phyloP scores from a whole-genome alignment of 1,140 invertebrate species.

The Leptoteleia sp. region DNA sequence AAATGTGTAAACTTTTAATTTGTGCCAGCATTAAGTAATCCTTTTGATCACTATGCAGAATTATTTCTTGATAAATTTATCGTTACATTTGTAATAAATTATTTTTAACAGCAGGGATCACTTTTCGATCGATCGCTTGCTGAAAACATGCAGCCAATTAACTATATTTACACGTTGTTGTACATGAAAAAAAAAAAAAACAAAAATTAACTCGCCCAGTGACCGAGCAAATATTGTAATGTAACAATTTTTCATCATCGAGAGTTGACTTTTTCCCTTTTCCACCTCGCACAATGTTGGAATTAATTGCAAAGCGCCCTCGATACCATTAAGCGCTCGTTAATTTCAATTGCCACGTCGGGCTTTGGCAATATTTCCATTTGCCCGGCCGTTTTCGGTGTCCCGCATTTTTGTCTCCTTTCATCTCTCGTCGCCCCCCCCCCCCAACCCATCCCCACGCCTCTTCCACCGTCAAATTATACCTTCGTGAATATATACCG shows the following conservation, averaged over 20 bases:
- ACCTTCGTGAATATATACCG: constrained; percentile 62
- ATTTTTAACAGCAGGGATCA: no score
- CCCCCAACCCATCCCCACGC: no score
- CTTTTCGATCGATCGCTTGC: constrained; percentile 8
- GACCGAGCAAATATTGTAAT: constrained; percentile 33
- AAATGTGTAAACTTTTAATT: no score
- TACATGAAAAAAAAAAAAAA: no score
- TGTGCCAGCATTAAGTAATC: no score
- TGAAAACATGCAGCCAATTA: constrained; percentile 8
- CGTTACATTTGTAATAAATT: no score
- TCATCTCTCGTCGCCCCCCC: constrained; percentile 16
- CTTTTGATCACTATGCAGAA: no score
- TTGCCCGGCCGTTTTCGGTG: constrained; percentile 9
- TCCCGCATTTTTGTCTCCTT: constrained; percentile 33
- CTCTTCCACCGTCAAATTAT: constrained; percentile 30
- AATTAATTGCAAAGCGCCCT: constrained; percentile 40
- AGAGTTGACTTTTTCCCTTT: constrained; percentile 19
- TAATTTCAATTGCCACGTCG: constrained; percentile 54
- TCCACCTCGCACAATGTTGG: no score
- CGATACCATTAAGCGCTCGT: constrained; percentile 54
- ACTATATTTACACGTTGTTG: constrained; percentile 32
- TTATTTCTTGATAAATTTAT: no score
- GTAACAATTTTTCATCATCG: constrained; percentile 12
- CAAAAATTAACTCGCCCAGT: constrained; percentile 38
- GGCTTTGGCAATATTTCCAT: constrained; percentile 37